A percentile compares a stretch with the other conserved stretches of the same genome.
Conservation (phyloP, 1,140 invertebrate species). For the Samia ricini region DNA sequence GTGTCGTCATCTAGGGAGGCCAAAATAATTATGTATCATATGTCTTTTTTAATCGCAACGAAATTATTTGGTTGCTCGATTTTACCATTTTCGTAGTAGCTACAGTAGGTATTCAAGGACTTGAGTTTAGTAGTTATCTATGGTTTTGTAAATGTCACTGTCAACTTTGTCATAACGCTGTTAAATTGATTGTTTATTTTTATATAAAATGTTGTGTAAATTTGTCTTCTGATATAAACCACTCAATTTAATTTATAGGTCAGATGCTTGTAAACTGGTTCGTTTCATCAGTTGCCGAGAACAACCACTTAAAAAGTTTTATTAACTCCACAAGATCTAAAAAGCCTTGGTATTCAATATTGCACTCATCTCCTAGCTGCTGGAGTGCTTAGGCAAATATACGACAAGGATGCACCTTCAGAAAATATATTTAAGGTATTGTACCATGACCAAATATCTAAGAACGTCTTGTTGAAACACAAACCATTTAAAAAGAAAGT, state of each 20-base stretch:
- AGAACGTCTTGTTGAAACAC: not conserved
- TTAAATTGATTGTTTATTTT: slow-evolving; percentile 12
- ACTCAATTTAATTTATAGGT: slow-evolving; percentile 79
- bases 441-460: slow-evolving; percentile 7
- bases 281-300: slow-evolving; percentile 86
- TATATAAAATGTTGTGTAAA: not conserved
- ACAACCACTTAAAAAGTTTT: slow-evolving; percentile 81
- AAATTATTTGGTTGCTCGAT: no score
- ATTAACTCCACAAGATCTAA: slow-evolving; percentile 85
- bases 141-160: not conserved
- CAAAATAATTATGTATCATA: no score
- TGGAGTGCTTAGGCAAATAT: slow-evolving; percentile 88
- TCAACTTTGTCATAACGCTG: slow-evolving; percentile 12
- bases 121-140: no score
- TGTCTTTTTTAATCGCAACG: no score
- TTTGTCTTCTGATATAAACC: not conserved
- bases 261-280: slow-evolving; percentile 95
- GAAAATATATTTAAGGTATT: slow-evolving; percentile 88
- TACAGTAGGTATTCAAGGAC: no score
- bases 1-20: no score
- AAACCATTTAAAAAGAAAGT: not conserved
- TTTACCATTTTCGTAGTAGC: no score
- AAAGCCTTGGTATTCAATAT: slow-evolving; percentile 87
- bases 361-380: slow-evolving; percentile 93
- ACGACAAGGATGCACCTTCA: slow-evolving; percentile 82